Base-by-base conservation (phyloP, 2,888 invertebrate genomes). In the Nemapogon koenigi region DNA sequence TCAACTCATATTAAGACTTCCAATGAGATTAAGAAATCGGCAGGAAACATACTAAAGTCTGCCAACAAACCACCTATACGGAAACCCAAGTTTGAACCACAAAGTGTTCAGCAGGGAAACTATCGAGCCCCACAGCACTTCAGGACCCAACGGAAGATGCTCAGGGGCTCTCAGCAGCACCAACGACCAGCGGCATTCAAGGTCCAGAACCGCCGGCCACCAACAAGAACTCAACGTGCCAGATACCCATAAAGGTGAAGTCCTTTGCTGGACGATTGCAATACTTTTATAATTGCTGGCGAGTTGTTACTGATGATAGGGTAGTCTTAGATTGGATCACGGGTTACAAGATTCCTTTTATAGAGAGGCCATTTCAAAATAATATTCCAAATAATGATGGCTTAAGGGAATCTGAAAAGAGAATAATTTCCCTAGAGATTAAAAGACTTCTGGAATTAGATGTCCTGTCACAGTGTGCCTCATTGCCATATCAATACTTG, bases 301-400 rank as follows among this genome's bases (percentile, higher is more conserved):
- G 27, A 28, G 13, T 29, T 7, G 35, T 42, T 11, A 40, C 44
- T 6, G 22, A 38, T 15, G 44, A 42, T 29, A 22, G 25, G 2
- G 6, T 30, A 17, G 31, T 44, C 16, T 18, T 44, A 18, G 16
- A 16, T 13, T 44, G 41, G 40, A 18, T 42, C 3, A 22, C 15
- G n/a, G 44, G 44, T 6, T 44, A 42, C 31, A 31, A 40, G 29
- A 39, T 44, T 3, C 41, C 39, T n/a, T 44, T 44, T 31, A 22
- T 18, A 8, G 10, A n/a, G 4, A 33, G 8, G 10, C 40, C 40
- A 10, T 35, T 32, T 2, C 37, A 41, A 37, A 19, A 7, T 7
- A 26, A n/a, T 2, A 15, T 25, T 17, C 28, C 30, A 7, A 7
- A 13, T 7, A 40, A 39, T 27, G 8, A 33, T n/a, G 32, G 28